Base-by-base conservation (phyloP, 2,797 vertebrate genomes). In the Notoglanidium macrostoma region DNA sequence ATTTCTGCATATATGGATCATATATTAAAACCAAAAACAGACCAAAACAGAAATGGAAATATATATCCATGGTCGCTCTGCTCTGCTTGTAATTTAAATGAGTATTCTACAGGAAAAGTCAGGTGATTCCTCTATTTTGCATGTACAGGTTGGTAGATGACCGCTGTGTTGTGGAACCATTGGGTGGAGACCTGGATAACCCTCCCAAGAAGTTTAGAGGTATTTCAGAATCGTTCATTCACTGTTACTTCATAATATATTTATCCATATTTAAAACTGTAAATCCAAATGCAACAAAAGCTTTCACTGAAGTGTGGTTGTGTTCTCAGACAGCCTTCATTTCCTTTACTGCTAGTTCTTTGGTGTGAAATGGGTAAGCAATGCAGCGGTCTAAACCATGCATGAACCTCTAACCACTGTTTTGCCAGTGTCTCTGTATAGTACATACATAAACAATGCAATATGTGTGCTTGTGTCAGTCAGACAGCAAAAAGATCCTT, bases 201-300 rank as follows among this genome's bases (percentile, higher is more conserved):
- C 98, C 98, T 0, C 98, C 98, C 5, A 99, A 99, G 95, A 99
- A 99, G 90, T 99, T 99, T 92, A 96, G 98, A 97, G 98, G 98
- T 99, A 92, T 86, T 57, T 82, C 61, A 26, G 12, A 0, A 10
- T 76, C 10, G 84, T 83, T 72, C 0, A 46, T 65, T 54, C 57
- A 40, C 23, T 57, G 10, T 57, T 51, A 9, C 19, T 54, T 32
- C 10, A 12, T n/a, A 21, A 14, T 72, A 0, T 19, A 44, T 73
- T 84, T 10, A n/a, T 61, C 3, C 23, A 11, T n/a, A 26, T n/a
- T 26, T 44, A 77, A 29, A 26, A 65, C 15, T 74, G n/a, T 65
- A 23, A 73, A 77, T 23, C 0, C 1, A 49, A 82, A 67, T 46
- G 11, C 7, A 82, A 29, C 46, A n/a, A n/a, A 81, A 26, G 4